Evolutionary conservation across 2,113 vertebrate genomes (phyloP).

Genomic region (Alligator sinensis): DNA sequence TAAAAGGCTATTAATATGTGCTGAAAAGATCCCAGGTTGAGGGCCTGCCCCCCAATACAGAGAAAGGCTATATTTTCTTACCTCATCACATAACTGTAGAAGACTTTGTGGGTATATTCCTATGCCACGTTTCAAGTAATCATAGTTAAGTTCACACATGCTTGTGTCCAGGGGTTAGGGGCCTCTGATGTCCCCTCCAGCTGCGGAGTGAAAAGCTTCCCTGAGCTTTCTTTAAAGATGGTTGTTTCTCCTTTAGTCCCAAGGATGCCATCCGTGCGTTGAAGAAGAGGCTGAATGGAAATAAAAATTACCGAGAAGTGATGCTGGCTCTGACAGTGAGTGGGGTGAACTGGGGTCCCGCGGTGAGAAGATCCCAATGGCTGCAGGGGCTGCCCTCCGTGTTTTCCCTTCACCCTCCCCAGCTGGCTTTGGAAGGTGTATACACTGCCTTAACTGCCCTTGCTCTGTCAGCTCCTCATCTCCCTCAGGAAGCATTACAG

Average conservation of each 20-base stretch:
- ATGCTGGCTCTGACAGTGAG: conserved; percentile 97
- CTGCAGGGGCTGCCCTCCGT: background rate
- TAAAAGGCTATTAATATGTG: no score
- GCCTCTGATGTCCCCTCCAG: background rate
- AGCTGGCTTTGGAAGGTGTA: conserved; percentile 13
- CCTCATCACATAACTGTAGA: background rate
- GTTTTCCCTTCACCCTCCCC: conserved; percentile 42
- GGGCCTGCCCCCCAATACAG: no score
- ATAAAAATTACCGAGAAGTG: conserved; percentile 97
- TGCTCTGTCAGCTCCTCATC: conserved; percentile 54
- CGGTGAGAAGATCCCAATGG: conserved; percentile 9
- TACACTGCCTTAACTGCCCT: conserved; percentile 25
- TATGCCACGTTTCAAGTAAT: background rate
- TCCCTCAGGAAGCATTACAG: conserved; percentile 34
- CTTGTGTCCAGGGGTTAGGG: background rate
- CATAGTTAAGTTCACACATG: background rate
- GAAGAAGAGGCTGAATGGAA: conserved; percentile 96
- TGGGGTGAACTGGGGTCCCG: conserved; percentile 36
- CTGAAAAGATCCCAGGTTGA: no score
- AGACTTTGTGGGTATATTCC: background rate
- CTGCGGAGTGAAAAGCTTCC: background rate
- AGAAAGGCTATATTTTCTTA: background rate
- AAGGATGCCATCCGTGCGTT: conserved; percentile 97
- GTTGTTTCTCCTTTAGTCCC: conserved; percentile 82
- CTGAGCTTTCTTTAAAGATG: background rate